Evolutionary conservation across 1,140 invertebrate species (phyloP).

Genomic region (Temnothorax nylanderi): DNA sequence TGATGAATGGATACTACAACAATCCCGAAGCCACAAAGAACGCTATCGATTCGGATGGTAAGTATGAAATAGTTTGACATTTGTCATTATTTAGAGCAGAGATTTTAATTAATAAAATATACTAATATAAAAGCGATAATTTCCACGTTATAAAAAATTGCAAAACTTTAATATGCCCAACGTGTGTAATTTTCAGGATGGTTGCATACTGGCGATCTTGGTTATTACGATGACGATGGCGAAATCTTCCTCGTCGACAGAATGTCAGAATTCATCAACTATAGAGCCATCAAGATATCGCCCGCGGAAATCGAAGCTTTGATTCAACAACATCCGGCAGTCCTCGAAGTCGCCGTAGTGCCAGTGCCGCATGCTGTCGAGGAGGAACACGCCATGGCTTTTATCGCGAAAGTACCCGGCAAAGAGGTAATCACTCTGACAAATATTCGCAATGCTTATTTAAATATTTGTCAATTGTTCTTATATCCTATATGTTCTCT

Average conservation of each 20-base stretch:
- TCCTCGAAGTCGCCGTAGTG: slow-evolving; percentile 89
- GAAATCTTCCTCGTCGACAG: slow-evolving; percentile 86
- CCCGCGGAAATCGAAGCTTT: slow-evolving; percentile 87
- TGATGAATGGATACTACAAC: slow-evolving; percentile 75
- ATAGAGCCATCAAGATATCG: slow-evolving; percentile 67
- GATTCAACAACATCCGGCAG: slow-evolving; percentile 88
- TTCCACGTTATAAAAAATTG: not conserved
- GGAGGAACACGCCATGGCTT: slow-evolving; percentile 89
- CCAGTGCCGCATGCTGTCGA: slow-evolving; percentile 87
- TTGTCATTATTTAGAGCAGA: not conserved
- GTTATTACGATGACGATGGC: slow-evolving; percentile 83
- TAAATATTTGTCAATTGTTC: not conserved
- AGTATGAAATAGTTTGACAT: slow-evolving; percentile 9
- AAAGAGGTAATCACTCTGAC: slow-evolving; percentile 72
- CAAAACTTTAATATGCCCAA: not conserved
- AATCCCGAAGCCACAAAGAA: slow-evolving; percentile 83
- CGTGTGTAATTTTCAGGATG: slow-evolving; percentile 63
- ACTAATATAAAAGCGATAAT: not conserved
- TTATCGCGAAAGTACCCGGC: slow-evolving; percentile 83
- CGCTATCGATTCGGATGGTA: slow-evolving; percentile 86
- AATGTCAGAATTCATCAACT: slow-evolving; percentile 87
- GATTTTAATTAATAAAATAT: slow-evolving; percentile 4
- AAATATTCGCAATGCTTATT: slow-evolving; percentile 29
- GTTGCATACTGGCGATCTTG: slow-evolving; percentile 79
- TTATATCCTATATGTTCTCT: not conserved